phyloP scores from a whole-genome alignment of 2,113 vertebrate genomes.

The Leptobrachium leishanense region DNA sequence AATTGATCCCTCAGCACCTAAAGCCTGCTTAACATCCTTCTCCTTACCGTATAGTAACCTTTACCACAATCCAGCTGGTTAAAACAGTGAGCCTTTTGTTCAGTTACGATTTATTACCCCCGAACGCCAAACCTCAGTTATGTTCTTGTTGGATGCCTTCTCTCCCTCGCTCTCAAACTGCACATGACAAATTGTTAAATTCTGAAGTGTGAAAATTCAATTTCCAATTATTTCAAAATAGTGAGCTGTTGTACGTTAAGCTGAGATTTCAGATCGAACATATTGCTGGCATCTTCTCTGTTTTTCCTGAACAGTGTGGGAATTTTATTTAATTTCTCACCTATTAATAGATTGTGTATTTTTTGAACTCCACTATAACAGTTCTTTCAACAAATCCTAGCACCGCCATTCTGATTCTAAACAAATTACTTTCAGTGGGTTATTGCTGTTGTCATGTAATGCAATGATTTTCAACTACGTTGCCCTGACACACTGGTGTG shows the following conservation, averaged over 20 bases:
- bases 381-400: too few species aligned
- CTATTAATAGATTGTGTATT: too few species aligned
- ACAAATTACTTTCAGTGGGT: too few species aligned
- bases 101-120: constrained; percentile 49
- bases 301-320: constrained; percentile 20
- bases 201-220: constrained; percentile 46
- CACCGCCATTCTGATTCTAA: too few species aligned
- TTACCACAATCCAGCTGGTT: constrained; percentile 46
- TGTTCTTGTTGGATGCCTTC: constrained; percentile 45
- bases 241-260: constrained; percentile 37
- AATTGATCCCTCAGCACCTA: constrained; percentile 45
- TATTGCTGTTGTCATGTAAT: too few species aligned
- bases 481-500: too few species aligned
- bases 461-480: too few species aligned
- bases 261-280: constrained; percentile 32
- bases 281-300: constrained; percentile 29
- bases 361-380: too few species aligned
- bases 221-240: constrained; percentile 52
- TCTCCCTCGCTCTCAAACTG: constrained; percentile 33
- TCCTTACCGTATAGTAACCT: constrained; percentile 42
- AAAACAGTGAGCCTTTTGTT: constrained; percentile 51
- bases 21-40: constrained; percentile 45
- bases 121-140: constrained; percentile 48
- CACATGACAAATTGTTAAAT: constrained; percentile 47
- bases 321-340: constrained; percentile 9